These are phyloP conservation scores for Pectinophora gossypiella DNA, from an alignment of 1,140 invertebrate genomes.

Conservation along the genomic window DNA sequence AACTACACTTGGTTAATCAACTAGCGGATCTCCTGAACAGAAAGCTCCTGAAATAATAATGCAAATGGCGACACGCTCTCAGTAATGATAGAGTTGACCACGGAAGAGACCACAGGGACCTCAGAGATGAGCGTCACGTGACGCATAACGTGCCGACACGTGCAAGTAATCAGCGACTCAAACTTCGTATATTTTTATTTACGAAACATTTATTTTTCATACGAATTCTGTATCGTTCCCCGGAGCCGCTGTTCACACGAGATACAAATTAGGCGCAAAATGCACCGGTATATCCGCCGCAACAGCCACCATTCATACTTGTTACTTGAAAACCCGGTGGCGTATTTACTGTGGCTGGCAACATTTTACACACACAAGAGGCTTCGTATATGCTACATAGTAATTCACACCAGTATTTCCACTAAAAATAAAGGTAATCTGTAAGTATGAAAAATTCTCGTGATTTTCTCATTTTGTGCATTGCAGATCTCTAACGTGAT, in stretches of 20 bases:
- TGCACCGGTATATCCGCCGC: neutral
- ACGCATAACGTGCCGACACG: conserved; percentile 7
- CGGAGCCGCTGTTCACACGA: neutral
- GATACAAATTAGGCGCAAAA: neutral
- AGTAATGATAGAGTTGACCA: neutral
- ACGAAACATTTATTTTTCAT: too few relatives aligned
- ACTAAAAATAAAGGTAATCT: too few relatives aligned
- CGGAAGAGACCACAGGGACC: neutral
- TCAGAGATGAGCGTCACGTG: neutral
- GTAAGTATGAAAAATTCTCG: too few relatives aligned
- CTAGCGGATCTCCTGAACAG: too few relatives aligned
- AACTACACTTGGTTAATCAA: too few relatives aligned
- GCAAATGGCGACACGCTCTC: neutral
- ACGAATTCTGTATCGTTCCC: conserved; percentile 10
- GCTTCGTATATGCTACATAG: too few relatives aligned
- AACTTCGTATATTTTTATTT: conserved; percentile 6
- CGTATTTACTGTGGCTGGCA: neutral
- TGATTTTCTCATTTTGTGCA: too few relatives aligned
- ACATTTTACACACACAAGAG: too few relatives aligned
- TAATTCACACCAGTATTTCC: too few relatives aligned
- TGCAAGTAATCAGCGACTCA: conserved; percentile 16
- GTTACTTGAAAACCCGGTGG: neutral
- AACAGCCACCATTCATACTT: neutral
- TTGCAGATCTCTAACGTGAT: too few relatives aligned
- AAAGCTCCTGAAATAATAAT: neutral